phyloP scores from a whole-genome alignment of 2,797 vertebrate genomes.

The Syncerus caffer region DNA sequence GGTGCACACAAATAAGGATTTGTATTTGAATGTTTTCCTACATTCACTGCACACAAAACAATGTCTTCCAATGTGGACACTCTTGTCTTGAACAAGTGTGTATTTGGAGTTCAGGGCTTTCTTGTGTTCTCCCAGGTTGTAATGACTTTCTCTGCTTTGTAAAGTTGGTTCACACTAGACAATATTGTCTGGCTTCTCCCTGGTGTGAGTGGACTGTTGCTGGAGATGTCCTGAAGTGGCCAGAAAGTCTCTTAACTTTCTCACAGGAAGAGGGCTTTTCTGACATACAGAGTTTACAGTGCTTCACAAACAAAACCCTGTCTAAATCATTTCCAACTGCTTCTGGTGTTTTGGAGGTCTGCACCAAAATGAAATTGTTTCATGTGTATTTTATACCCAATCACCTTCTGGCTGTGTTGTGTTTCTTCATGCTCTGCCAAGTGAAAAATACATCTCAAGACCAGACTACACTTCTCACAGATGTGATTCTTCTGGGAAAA shows the following conservation, averaged over 20 bases:
- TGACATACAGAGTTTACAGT: background rate
- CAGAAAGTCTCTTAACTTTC: background rate
- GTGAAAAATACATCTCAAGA: background rate
- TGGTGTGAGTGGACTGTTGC: background rate
- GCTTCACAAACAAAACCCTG: background rate
- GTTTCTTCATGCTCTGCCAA: background rate
- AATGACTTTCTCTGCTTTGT: background rate
- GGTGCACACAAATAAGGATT: background rate
- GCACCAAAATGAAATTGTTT: background rate
- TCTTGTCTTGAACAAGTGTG: background rate
- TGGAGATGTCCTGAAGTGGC: background rate
- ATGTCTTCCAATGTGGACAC: background rate
- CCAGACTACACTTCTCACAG: background rate
- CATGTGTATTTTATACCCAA: too few species aligned
- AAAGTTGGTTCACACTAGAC: background rate
- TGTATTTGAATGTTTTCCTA: background rate
- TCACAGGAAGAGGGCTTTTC: background rate
- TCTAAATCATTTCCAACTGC: background rate
- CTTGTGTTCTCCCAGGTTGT: background rate
- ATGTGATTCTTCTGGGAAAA: background rate
- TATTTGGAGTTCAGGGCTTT: background rate
- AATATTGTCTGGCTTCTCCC: background rate
- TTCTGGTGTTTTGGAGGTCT: background rate
- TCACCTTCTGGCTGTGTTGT: background rate
- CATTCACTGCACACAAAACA: slow-evolving; percentile 2